Evolutionary conservation across 2,113 vertebrate genomes (phyloP).

Genomic region (Acanthisitta chloris): DNA sequence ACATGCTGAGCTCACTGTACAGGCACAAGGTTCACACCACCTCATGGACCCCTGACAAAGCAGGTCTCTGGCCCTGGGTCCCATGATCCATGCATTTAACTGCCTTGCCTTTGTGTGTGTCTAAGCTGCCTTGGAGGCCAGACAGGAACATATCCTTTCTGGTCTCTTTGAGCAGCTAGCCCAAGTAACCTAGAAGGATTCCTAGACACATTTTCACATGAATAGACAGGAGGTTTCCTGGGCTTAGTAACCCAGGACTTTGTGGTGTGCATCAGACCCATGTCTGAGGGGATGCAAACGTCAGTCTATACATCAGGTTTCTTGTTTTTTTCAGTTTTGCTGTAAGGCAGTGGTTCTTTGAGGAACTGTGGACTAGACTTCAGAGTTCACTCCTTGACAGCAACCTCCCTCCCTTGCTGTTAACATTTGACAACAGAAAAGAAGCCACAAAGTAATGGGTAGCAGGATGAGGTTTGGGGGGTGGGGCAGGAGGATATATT

Average conservation of each 20-base stretch:
- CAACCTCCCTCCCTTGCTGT: not conserved
- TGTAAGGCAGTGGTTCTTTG: not conserved
- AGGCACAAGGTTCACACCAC: not conserved
- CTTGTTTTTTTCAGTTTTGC: not conserved
- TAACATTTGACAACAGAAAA: not conserved
- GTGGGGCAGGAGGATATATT: rapidly evolving
- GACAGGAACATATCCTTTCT: not conserved
- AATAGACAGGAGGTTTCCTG: not conserved
- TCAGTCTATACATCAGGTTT: not conserved
- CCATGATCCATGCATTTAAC: not conserved
- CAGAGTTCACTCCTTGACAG: not conserved
- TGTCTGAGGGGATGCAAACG: not conserved
- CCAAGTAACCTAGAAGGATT: not conserved
- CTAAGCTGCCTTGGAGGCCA: not conserved
- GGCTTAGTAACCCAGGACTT: not conserved
- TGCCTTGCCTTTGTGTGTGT: not conserved
- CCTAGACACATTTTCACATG: not conserved
- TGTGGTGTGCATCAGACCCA: not conserved
- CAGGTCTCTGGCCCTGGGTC: not conserved
- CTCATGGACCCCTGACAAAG: not conserved
- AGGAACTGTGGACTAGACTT: not conserved
- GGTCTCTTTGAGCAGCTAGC: not conserved
- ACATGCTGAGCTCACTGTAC: not conserved
- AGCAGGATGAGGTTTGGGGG: not conserved
- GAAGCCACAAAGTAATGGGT: not conserved